Conservation (phyloP, 2,888 invertebrate genomes). For the Margaritifera margaritifera region DNA sequence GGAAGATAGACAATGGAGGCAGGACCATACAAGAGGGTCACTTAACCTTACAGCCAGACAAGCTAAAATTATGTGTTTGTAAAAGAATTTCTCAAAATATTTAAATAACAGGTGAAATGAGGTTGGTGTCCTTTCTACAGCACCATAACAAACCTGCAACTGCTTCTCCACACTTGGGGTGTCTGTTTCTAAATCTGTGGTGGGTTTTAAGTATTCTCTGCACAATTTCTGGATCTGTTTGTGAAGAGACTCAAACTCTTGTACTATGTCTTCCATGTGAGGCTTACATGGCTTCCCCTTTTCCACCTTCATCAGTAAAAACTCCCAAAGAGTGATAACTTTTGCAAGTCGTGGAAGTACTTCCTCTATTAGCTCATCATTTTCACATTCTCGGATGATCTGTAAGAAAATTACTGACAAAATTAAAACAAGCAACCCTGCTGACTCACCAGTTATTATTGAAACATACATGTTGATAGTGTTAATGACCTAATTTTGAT, state of each 20-base stretch:
- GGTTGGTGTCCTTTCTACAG: too few species aligned
- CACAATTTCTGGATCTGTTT: constrained; percentile 57
- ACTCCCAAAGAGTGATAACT: constrained; percentile 74
- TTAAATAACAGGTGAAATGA: too few species aligned
- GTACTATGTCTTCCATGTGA: constrained; percentile 57
- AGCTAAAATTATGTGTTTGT: too few species aligned
- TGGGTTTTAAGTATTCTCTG: constrained; percentile 52
- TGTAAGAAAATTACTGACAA: constrained; percentile 24
- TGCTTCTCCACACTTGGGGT: constrained; percentile 2
- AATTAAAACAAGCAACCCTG: background rate
- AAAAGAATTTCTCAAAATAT: too few species aligned
- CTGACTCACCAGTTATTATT: background rate
- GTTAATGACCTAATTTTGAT: background rate
- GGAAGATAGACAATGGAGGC: too few species aligned
- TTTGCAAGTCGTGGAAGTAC: constrained; percentile 73
- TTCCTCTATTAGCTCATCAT: constrained; percentile 73
- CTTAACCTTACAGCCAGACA: too few species aligned
- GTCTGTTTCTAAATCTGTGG: constrained; percentile 22
- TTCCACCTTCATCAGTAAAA: constrained; percentile 73
- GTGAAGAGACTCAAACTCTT: constrained; percentile 57
- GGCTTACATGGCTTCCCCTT: constrained; percentile 58
- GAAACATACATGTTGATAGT: background rate
- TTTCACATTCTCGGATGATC: constrained; percentile 62
- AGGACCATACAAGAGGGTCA: too few species aligned
- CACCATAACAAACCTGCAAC: too few species aligned